Percentiles rank a stretch among this genome's conserved stretches.
These are phyloP conservation scores for Lucilia cuprina DNA, from an alignment of 1,140 invertebrate species.

Conservation along the genomic window DNA sequence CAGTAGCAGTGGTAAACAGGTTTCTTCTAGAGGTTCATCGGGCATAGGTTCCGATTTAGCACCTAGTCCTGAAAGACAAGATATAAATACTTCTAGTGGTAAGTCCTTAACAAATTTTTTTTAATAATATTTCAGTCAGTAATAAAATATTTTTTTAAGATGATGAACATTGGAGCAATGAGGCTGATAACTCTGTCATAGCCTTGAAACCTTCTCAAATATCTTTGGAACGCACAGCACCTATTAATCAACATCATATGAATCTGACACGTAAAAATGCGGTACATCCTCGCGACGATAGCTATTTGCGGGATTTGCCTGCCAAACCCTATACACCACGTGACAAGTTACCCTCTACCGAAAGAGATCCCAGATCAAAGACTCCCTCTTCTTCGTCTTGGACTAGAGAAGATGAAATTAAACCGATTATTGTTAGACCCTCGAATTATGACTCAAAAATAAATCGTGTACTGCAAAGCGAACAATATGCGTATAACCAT, in stretches of 20 bases:
- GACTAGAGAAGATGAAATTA: slow-evolving; percentile 57
- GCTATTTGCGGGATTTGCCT: slow-evolving; percentile 55
- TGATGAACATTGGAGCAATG: slow-evolving; percentile 60
- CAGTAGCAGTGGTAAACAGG: slow-evolving; percentile 59
- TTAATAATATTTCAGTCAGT: not conserved
- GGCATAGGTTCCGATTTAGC: slow-evolving; percentile 90
- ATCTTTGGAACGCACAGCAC: slow-evolving; percentile 42
- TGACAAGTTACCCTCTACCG: not conserved
- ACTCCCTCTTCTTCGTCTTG: slow-evolving; percentile 50
- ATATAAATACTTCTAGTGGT: slow-evolving; percentile 67
- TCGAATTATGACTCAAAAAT: slow-evolving; percentile 60
- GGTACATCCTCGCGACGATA: slow-evolving; percentile 58
- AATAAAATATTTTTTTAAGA: slow-evolving; percentile 43
- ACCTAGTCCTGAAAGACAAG: slow-evolving; percentile 74
- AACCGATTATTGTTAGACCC: slow-evolving; percentile 57
- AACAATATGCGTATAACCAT: slow-evolving; percentile 40
- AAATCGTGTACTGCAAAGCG: slow-evolving; percentile 55
- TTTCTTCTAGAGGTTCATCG: slow-evolving; percentile 71
- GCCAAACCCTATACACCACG: slow-evolving; percentile 55
- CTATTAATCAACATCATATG: slow-evolving; percentile 45
- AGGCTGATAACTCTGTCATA: slow-evolving; percentile 60
- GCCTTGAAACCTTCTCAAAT: slow-evolving; percentile 58
- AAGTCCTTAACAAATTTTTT: slow-evolving; percentile 45
- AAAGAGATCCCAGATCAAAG: slow-evolving; percentile 45
- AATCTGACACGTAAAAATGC: slow-evolving; percentile 51